Conservation (phyloP, 1,140 invertebrate species). For the Notospermus geniculatus region DNA sequence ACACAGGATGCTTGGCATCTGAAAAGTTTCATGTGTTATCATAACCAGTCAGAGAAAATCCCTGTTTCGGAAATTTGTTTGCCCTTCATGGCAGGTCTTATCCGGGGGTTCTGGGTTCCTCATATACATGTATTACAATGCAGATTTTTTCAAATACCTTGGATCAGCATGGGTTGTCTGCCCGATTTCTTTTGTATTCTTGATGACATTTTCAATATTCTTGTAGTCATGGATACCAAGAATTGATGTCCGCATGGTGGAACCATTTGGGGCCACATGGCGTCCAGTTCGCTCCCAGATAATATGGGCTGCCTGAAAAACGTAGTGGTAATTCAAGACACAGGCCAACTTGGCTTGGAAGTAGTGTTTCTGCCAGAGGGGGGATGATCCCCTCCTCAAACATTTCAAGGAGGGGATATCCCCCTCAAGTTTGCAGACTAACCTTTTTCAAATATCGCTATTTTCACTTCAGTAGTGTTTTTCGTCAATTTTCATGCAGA, state of each 20-base stretch:
- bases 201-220: constrained; percentile 43
- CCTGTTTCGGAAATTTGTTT: no score
- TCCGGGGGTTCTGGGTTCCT: no score
- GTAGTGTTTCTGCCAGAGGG: no score
- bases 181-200: constrained; percentile 45
- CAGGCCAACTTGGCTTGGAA: no score
- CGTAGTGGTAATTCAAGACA: background rate
- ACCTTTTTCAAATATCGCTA: no score
- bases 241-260: constrained; percentile 36
- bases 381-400: no score
- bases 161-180: constrained; percentile 42
- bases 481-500: no score
- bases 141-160: constrained; percentile 31
- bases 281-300: constrained; percentile 40
- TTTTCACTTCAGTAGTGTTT: no score
- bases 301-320: constrained; percentile 43
- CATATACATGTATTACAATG: no score
- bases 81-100: background rate
- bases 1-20: constrained; percentile 49
- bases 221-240: constrained; percentile 43
- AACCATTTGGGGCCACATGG: constrained; percentile 37
- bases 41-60: no score
- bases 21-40: constrained; percentile 5
- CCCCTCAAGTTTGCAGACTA: no score
- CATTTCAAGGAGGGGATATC: no score